Percentiles rank a stretch among this genome's conserved stretches.
Conservation (phyloP, 2,797 vertebrate genomes). For the Neopelma chrysocephalum region DNA sequence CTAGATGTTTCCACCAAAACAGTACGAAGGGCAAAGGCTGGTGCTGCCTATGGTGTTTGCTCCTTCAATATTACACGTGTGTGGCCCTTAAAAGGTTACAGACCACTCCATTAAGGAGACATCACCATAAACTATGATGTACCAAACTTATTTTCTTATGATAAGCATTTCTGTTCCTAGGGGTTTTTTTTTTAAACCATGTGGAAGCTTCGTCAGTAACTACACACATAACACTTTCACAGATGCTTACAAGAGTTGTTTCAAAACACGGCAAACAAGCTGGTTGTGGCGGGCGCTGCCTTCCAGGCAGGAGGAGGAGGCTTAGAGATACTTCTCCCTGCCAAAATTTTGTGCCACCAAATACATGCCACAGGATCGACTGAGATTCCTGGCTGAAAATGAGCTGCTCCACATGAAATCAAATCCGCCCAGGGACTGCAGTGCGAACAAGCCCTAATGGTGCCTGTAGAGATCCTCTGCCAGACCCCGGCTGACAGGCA, state of each 20-base stretch:
- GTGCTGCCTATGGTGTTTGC: neutral
- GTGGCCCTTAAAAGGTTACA: neutral
- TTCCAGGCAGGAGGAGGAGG: neutral
- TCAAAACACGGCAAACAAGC: neutral
- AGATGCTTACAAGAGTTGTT: neutral
- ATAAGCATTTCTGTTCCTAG: neutral
- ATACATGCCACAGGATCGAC: neutral
- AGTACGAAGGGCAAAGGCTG: neutral
- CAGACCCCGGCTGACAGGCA: neutral
- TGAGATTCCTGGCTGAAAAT: neutral
- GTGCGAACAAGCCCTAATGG: neutral
- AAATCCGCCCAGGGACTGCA: neutral
- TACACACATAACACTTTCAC: neutral
- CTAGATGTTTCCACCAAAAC: neutral
- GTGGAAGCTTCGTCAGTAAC: neutral
- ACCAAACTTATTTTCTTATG: neutral
- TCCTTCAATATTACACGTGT: neutral
- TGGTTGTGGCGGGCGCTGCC: neutral
- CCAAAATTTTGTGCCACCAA: neutral
- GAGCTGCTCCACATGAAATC: neutral
- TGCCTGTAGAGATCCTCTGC: fast-evolving
- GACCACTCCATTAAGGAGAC: neutral
- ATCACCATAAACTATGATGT: neutral
- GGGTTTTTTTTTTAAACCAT: neutral
- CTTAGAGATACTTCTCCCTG: neutral